Evolutionary conservation across 2,797 vertebrate genomes (phyloP), one percentile per base, ranked within the genome.

Genomic region (Arnoldichthys spilopterus): DNA sequence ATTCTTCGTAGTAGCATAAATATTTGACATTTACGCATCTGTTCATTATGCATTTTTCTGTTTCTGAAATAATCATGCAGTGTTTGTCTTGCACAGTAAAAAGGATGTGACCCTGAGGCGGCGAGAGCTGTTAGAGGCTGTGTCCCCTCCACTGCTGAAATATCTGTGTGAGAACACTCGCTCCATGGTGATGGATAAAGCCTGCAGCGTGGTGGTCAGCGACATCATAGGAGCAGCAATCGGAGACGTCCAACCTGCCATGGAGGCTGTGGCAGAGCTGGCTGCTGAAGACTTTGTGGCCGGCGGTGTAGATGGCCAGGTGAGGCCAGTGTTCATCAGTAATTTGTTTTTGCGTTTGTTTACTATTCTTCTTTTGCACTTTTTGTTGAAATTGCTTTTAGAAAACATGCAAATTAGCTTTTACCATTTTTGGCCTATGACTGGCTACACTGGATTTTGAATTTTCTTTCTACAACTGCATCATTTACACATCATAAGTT

Each of bases 51-150:
- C 1, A 9, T 20, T 20, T 30, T 32, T 32, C 0, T n/a, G 18
- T 18, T 62, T 11, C 11, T 15, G 30, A 4, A 9, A n/a, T 34
- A 22, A 15, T 51, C 22, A 16, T 30, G 0, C 20, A 18, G 12
- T 43, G 61, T 34, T n/a, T 47, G 47, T 49, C 3, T 71, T 22
- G 2, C 66, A 16, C 87, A 98, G 98, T 91, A 99, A 99, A 89
- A 99, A 99, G 84, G 94, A 97, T n/a, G 58, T 87, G 1, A 89
- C 80, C 0, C 15, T 93, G 13, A 93, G 98, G 58, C 93, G 87
- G 16, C 88, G 1, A 32, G 98, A 99, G 83, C 94, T 99, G 62
- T 87, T 98, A 82, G 96, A 98, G 71, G 93, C 94, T 0, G 88
- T 97, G 76, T 99, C 97, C 15, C 90, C 94, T 0, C 81, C 92